A percentile compares a stretch with the other conserved stretches of the same genome.
phyloP scores from a whole-genome alignment of 2,113 vertebrate genomes.

The Gallinago paraguaiae region DNA sequence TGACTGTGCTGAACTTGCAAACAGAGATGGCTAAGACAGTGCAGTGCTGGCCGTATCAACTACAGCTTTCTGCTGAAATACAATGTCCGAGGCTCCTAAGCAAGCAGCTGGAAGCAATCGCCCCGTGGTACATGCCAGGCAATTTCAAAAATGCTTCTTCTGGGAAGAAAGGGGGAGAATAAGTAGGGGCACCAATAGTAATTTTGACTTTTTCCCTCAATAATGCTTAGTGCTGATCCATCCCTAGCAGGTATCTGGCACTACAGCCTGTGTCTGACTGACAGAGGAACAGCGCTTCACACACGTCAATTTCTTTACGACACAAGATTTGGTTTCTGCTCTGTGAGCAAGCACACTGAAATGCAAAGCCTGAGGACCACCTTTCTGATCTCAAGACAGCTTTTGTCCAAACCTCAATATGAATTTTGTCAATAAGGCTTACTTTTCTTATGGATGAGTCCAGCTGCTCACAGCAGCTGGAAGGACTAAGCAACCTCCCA shows the following conservation, averaged over 20 bases:
- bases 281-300: neutral
- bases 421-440: neutral
- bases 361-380: neutral
- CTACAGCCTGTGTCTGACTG: neutral
- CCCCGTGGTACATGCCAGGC: neutral
- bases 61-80: neutral
- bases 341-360: neutral
- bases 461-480: neutral
- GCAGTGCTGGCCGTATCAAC: rapidly evolving
- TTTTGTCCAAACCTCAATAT: neutral
- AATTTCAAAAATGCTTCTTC: neutral
- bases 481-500: neutral
- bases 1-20: neutral
- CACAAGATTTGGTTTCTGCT: neutral
- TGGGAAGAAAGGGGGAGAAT: neutral
- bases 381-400: neutral
- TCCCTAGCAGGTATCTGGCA: neutral
- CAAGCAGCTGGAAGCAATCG: neutral
- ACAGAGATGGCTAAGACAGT: neutral
- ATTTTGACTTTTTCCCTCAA: neutral
- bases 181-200: neutral
- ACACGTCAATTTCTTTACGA: neutral
- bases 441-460: neutral
- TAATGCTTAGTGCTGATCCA: neutral
- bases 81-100: neutral